phyloP scores from a whole-genome alignment of 2,888 invertebrate species.

The Lasioglossum morio region DNA sequence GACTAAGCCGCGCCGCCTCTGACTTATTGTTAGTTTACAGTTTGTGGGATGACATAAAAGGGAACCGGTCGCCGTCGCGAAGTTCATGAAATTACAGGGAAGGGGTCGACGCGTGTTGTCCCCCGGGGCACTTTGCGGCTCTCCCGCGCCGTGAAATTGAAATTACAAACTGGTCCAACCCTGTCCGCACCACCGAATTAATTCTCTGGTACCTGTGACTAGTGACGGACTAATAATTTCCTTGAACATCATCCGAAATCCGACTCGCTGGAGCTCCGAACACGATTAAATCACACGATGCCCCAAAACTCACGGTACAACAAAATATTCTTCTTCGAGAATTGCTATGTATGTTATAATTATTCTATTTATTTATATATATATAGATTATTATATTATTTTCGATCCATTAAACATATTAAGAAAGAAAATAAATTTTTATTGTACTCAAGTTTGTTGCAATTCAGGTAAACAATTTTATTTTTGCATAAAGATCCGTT shows the following conservation, averaged over 20 bases:
- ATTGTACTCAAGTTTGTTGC: too few species aligned
- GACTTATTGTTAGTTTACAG: slow-evolving; percentile 61
- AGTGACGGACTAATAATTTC: not conserved
- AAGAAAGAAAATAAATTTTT: too few species aligned
- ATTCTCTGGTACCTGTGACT: slow-evolving; percentile 19
- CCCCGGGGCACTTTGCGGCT: slow-evolving; percentile 67
- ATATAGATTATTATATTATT: too few species aligned
- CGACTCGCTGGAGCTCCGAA: not conserved
- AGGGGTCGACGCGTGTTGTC: slow-evolving; percentile 70
- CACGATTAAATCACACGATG: not conserved
- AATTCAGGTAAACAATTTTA: too few species aligned
- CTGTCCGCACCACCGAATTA: slow-evolving; percentile 17
- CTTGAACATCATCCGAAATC: not conserved
- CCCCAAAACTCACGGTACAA: not conserved
- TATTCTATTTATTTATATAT: too few species aligned
- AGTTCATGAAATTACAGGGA: slow-evolving; percentile 65
- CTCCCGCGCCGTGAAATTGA: slow-evolving; percentile 74
- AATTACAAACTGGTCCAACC: slow-evolving; percentile 70
- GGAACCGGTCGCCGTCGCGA: slow-evolving; percentile 50
- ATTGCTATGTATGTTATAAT: too few species aligned
- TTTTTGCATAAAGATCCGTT: too few species aligned
- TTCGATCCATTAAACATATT: too few species aligned
- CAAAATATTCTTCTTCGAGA: not conserved
- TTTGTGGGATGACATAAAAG: slow-evolving; percentile 59
- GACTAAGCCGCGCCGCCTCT: slow-evolving; percentile 50